Evolutionary conservation across 2,888 invertebrate genomes (phyloP), one percentile per base, ranked within the genome.

Genomic region (Drosophila paranaensis): DNA sequence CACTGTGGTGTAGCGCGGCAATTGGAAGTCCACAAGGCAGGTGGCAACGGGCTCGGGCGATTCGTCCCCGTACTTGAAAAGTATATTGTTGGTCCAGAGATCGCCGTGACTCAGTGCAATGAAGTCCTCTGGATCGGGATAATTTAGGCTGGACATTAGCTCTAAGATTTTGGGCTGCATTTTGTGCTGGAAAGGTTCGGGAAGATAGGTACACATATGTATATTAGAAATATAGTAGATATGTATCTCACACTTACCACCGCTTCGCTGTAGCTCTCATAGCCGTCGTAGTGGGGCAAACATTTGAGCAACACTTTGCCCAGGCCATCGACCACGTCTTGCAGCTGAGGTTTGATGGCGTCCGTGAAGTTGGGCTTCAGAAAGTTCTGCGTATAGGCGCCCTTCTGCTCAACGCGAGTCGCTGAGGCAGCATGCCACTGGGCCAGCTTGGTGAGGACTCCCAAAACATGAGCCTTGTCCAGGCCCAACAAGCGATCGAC

Each of bases 51-150:
- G 73, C 10, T 70, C 72, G 0, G 25, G 25, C 2, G 43, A 63
- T 0, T 87, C 87, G 5, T 60, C 74, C 20, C 84, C 74, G 46
- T 90, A 77, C 30, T 86, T 79, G 43, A 91, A 91, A 90, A 91
- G 85, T 6, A 91, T 82, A 60, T 91, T 91, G 54, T 91, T 91
- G 3, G 80, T 71, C 91, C 90, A 91, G 57, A 87, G 70, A 60
- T 91, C 20, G 11, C 35, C 51, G 35, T 51, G 14, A 37, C 8
- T 37, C 90, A 91, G 39, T 4, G 85, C 88, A 82, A 89, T 91
- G 20, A 90, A 91, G 0, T 89, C 87, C 27, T 71, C 58, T 1
- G 75, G 74, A 62, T 91, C 75, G 0, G 69, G 55, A 3, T 50
- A 54, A 46, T 51, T 70, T 40, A 43, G 10, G 20, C 11, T 43